Evolutionary conservation across 2,888 invertebrate genomes (phyloP), one percentile per base, ranked within the genome.

Genomic region (Lithophane socia): DNA sequence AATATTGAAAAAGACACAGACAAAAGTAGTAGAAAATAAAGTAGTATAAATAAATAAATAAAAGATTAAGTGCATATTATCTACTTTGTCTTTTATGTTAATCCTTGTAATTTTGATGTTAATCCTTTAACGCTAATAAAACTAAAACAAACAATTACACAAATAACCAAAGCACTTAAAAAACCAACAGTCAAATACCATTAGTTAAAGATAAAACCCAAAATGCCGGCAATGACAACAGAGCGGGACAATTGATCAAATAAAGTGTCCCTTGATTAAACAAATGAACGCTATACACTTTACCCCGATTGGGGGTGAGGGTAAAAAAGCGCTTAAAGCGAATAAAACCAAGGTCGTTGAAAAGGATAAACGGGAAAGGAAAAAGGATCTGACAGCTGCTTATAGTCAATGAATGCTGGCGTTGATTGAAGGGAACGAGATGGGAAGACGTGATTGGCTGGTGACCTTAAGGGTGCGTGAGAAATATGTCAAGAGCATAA

Each of bases 201-300:
- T 80, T 80, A 67, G 37, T 52, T 58, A 63, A 60, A 56, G 37
- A 13, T 65, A 72, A 83, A 74, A 77, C 71, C 47, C 73, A 58
- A 78, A 84, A 75, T 72, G 56, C 63, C 58, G 63, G 42, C 65
- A 74, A 54, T 77, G 74, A 65, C 78, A 78, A 81, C 78, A 69
- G 68, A 73, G 13, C 47, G 52, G 65, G 71, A 65, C 80, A 61
- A 85, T 88, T 87, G 85, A 84, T 88, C 87, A 89, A 88, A 85
- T 86, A 88, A 85, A 86, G 79, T 82, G 78, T 80, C 74, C 77
- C 74, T 81, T 85, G 77, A 86, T 86, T 86, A 87, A 83, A 85
- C 79, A 87, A 86, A 86, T 83, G 83, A 86, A 78, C 16, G 71
- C 65, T 79, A 73, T 74, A 78, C 68, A 79, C 70, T 77, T 82